Base-by-base conservation (phyloP, 2,888 invertebrate species). In the Anaspis maculata region DNA sequence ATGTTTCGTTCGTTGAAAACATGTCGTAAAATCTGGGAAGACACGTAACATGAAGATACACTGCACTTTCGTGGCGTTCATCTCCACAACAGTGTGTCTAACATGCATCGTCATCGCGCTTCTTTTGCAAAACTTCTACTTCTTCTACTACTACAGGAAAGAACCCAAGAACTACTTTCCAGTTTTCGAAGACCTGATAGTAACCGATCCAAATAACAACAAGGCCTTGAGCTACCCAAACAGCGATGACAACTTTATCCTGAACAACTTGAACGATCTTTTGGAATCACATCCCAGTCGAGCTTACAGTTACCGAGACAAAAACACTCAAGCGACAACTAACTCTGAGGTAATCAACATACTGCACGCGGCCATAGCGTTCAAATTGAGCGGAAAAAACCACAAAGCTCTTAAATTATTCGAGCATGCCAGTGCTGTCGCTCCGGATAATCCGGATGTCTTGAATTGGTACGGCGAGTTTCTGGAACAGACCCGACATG, bases 381-480 rank as follows among this genome's bases (percentile, higher is more conserved):
- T 92, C 79, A 82, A 83, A 56, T 71, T 74, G 30, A 68, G 76
- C 22, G 90, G 90, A 3, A 94, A 91, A 60, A 68, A 76, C 31
- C 84, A 86, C 32, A 92, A 91, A 66, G 92, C 94, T 0, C 67
- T 82, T 21, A 85, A 86, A 59, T 63, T 91, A 15, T 86, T 89
- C 56, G 81, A 91, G 64, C 95, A 96, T 66, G 95, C 95, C 0
- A 76, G 88, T 35, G 87, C 89, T 0, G 69, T 97, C 23, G 88
- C 91, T 9, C 96, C 96, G 0, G 78, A 82, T 50, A 88, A 96
- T 67, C 87, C 94, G 0, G 94, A 96, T 54, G 81, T 96, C 27
- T 69, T 97, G 5, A 86, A 88, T 44, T 83, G 86, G 54, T 96
- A 88, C 59, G 96, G 96, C 7, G 91, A 94, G 63, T 92, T 91